Evolutionary conservation across 2,797 vertebrate genomes (phyloP), one percentile per base, ranked within the genome.

Genomic region (Lemur catta): DNA sequence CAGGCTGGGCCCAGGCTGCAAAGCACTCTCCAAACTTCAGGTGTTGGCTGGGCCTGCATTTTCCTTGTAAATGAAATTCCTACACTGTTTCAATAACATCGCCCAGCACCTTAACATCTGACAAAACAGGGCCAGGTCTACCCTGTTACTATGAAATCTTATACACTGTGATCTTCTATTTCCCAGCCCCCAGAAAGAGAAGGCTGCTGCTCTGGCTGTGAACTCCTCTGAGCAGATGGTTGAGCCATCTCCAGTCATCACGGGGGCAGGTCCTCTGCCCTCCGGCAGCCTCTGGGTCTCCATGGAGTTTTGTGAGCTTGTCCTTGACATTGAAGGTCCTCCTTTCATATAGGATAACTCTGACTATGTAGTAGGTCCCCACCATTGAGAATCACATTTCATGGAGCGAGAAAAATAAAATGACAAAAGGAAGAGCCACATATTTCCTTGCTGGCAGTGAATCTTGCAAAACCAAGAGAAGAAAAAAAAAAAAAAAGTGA

Each of bases 401-500:
- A 63, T 30, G 74, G 33, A 15, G 6, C 33, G 81, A 26, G 93
- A 69, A 93, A 84, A 89, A 80, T 30, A 89, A 93, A 82, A 15
- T 1, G 72, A 61, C 30, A 22, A 84, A 87, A 80, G 72, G 17
- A 91, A 87, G 89, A 94, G 20, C 15, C 38, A 24, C 46, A 9
- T 63, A 81, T 92, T 82, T 84, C 61, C 89, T 92, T 35, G 48
- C 9, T 74, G 50, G 43, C 79, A 17, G 33, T 35, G 92, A 89
- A 28, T 48, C 76, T 81, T 90, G 35, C 63, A 92, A 69, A 93
- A 74, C 22, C 65, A 74, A 84, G 79, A 87, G 84, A 50, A 85
- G 55, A 7, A 48, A 65, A 48, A 59, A 41, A 41, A n/a, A 35
- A 35, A 89, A 57, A 90, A 96, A 86, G 38, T 38, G 46, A 88